These are phyloP conservation scores for Tupaia tana DNA, from an alignment of 2,113 vertebrate species.

Conservation along the genomic window DNA sequence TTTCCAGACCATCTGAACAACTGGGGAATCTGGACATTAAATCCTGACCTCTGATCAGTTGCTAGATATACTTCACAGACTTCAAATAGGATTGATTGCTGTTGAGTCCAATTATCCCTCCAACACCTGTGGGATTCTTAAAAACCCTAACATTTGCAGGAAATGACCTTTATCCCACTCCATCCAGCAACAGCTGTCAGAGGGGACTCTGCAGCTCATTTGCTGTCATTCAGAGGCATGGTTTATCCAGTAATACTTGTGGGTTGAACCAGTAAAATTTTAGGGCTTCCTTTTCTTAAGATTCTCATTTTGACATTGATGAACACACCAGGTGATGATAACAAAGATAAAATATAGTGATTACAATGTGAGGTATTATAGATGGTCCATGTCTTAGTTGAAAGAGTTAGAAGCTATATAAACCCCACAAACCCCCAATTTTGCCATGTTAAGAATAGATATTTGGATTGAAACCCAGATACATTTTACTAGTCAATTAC, in stretches of 20 bases:
- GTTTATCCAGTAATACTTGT: slow-evolving; percentile 8
- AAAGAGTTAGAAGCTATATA: background rate
- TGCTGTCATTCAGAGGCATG: background rate
- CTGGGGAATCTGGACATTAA: slow-evolving; percentile 38
- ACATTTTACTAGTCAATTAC: background rate
- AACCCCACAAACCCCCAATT: slow-evolving; percentile 22
- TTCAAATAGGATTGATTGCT: slow-evolving; percentile 64
- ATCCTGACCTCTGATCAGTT: background rate
- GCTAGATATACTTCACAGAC: background rate
- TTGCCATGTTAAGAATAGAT: slow-evolving; percentile 47
- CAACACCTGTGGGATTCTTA: slow-evolving; percentile 13
- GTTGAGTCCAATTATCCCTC: slow-evolving; percentile 54
- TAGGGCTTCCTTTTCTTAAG: background rate
- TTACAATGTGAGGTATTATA: slow-evolving; percentile 19
- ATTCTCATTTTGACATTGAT: slow-evolving; percentile 41
- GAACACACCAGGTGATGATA: slow-evolving; percentile 62
- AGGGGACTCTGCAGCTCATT: background rate
- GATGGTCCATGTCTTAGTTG: background rate
- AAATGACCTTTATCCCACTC: slow-evolving; percentile 61
- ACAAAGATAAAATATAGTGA: slow-evolving; percentile 42
- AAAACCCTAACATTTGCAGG: slow-evolving; percentile 65
- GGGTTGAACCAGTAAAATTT: background rate
- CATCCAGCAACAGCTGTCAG: slow-evolving; percentile 59
- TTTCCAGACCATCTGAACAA: slow-evolving; percentile 25
- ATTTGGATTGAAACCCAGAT: slow-evolving; percentile 9